A percentile compares a stretch with the other conserved stretches of the same genome.
Conservation (phyloP, 1,140 invertebrate genomes). For the Parasteatoda tepidariorum region DNA sequence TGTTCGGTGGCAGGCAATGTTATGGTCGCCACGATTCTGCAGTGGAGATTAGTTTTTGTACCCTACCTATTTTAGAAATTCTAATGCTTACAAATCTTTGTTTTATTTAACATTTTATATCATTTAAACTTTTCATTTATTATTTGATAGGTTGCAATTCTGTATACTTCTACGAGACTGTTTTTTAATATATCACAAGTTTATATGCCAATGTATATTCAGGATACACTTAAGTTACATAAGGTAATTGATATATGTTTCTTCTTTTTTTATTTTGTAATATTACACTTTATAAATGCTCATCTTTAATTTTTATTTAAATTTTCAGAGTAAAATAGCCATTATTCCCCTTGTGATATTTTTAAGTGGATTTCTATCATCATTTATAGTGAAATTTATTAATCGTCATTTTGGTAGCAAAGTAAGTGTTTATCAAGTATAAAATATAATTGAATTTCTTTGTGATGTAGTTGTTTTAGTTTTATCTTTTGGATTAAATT, state of each 20-base stretch:
- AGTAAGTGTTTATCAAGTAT: slow-evolving; percentile 67
- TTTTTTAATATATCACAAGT: slow-evolving; percentile 92
- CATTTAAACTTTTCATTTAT: slow-evolving; percentile 37
- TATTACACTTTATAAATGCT: background rate
- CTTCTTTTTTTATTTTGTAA: background rate
- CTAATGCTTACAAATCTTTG: background rate
- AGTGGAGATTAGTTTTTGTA: too few species aligned
- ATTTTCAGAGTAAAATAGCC: slow-evolving; percentile 78
- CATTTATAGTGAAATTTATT: slow-evolving; percentile 77
- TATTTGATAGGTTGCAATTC: slow-evolving; percentile 75
- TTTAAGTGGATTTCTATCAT: slow-evolving; percentile 83
- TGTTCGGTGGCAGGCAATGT: too few species aligned
- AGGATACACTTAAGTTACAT: slow-evolving; percentile 80
- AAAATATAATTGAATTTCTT: too few species aligned
- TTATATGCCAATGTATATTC: slow-evolving; percentile 90
- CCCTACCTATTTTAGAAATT: too few species aligned
- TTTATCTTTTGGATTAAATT: too few species aligned
- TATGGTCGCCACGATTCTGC: too few species aligned
- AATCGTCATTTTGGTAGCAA: slow-evolving; percentile 78
- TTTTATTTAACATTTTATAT: background rate
- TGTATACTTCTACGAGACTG: slow-evolving; percentile 91
- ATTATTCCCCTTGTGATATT: slow-evolving; percentile 89
- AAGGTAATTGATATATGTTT: slow-evolving; percentile 69
- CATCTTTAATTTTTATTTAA: background rate
- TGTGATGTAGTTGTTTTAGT: too few species aligned